Base-by-base conservation (phyloP, 2,797 vertebrate species). In the Oryzias sinensis region DNA sequence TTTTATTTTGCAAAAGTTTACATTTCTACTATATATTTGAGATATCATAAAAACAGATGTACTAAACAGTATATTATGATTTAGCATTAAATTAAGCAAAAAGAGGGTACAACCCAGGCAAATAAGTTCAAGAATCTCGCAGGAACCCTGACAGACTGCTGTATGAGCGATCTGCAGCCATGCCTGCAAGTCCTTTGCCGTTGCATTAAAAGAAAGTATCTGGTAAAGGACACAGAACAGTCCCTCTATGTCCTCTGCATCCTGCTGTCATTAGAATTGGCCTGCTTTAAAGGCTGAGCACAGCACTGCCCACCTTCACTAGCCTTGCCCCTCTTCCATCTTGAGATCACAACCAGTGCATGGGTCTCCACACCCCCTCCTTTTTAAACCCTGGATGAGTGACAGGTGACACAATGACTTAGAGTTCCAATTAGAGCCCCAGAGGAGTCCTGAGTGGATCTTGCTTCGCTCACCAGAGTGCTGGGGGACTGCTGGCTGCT, bases 321-420 rank as follows among this genome's bases (percentile, higher is more conserved):
- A 33, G 62, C 78, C 62, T 62, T 1, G 33, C 63, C 53, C 65
- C 53, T 87, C 81, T 77, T 70, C 62, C 70, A 74, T 77, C 74
- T 51, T 77, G 66, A 82, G 81, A 87, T 89, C 84, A 81, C 68
- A 84, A 73, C 48, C 50, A 62, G 67, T 76, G 80, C 68, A 63
- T 52, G 68, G 77, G 77, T 80, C 66, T 82, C 72, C 72, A 73
- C 60, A 71, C 55, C 65, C 74, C 53, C 63, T 18, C 49, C 33
- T 62, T 33, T 63, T 70, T 62, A 70, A 64, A 62, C 68, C 43
- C 37, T n/a, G 57, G 20, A 68, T 90, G 87, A 90, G 73, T 91
- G 88, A 87, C 87, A 89, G 88, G 83, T 89, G 91, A 91, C 91
- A 92, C 87, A 83, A 89, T 91, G 86, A 91, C 91, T 93, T 92